Evolutionary conservation across 1,140 invertebrate species (phyloP), one percentile per base, ranked within the genome.

Genomic region (Telenomus remus): DNA sequence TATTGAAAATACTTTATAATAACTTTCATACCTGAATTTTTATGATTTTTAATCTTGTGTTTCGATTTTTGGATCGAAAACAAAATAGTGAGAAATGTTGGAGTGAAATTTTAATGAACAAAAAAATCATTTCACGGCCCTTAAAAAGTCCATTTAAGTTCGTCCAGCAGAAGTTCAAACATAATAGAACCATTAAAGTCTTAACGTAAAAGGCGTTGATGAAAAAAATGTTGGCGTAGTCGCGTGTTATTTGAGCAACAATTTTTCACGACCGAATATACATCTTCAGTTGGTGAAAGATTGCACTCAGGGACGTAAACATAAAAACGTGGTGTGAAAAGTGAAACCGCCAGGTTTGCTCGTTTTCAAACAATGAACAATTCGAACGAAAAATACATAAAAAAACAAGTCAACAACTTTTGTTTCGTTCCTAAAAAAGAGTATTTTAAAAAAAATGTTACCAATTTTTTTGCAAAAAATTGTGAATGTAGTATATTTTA

Each of bases 181-280:
- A 49, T 65, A 56, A 65, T 65, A 49, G 61, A 49, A 42, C 53
- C 46, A 65, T 65, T 56, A 65, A 46, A 44, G 51, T 13, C 12
- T 14, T 15, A 3, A 27, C 19, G n/a, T 65, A 56, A 65, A 65
- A 37, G 51, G 50, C 39, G 37, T 34, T 66, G 35, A 66, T 66
- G 47, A 47, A 66, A 66, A 63, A 46, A 50, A 50, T 39, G 34
- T 12, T 1, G n/a, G 6, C 19, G 2, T 6, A 27, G 19, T 6
- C 6, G 6, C 6, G 15, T 37, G 49, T 37, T 34, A 27, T 33
- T 49, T 33, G 49, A 15, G 12, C 8, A 37, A 37, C 49, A 51
- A 51, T 51, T 51, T 51, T 4, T 33, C 14, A 35, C 8, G 11
- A 2, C 5, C n/a, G 37, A 39, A n/a, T n/a, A 39, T 11, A 39